Evolutionary conservation across 2,113 vertebrate species (phyloP).

Genomic region (Zosterops hypoxanthus): DNA sequence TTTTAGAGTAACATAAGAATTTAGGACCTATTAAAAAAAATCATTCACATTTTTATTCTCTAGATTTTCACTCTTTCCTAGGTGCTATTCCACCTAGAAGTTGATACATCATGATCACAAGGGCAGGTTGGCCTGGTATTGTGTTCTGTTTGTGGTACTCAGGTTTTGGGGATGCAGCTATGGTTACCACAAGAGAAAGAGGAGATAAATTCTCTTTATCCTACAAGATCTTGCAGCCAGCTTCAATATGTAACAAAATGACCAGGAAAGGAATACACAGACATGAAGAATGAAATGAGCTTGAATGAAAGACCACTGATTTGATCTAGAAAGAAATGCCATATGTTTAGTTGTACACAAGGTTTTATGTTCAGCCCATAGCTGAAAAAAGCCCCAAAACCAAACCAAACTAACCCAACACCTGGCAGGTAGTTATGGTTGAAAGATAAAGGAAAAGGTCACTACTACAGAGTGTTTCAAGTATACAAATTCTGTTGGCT

Average conservation of each 20-base stretch:
- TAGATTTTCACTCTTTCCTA: neutral
- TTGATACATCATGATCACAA: neutral
- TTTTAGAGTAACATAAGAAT: neutral
- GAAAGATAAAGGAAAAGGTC: neutral
- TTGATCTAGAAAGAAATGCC: neutral
- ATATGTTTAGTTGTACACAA: neutral
- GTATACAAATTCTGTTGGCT: neutral
- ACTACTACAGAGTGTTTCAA: neutral
- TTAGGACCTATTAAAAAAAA: neutral
- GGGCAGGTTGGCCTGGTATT: fast-evolving
- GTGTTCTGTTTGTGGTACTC: neutral
- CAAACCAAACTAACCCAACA: neutral
- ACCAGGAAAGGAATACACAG: neutral
- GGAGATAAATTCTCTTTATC: neutral
- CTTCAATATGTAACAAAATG: neutral
- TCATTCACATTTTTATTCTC: neutral
- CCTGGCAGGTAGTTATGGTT: neutral
- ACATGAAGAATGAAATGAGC: neutral
- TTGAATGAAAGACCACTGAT: neutral
- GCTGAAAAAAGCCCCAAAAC: neutral
- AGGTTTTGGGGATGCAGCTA: neutral
- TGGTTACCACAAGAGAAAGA: neutral
- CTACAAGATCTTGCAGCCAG: neutral
- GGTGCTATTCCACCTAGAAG: neutral
- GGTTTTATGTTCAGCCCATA: neutral